A percentile compares a stretch with the other conserved stretches of the same genome.
These are phyloP conservation scores for Cladorhizidae sp. DNA, from an alignment of 37 sponge, comb jelly and placozoan genomes.

Conservation along the genomic window DNA sequence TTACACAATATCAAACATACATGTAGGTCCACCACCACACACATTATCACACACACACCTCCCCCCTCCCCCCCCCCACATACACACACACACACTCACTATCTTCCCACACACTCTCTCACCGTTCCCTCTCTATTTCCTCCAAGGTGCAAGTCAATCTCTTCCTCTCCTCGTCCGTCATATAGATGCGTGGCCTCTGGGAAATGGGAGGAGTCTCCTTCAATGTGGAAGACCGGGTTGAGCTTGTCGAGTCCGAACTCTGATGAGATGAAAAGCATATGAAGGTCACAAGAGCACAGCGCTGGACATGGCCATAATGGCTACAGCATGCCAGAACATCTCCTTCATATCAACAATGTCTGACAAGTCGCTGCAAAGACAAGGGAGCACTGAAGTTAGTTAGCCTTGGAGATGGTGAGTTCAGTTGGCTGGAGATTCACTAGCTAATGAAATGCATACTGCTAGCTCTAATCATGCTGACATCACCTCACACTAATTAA, in stretches of 20 bases:
- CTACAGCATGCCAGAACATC: too few relatives aligned
- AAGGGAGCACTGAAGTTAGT: too few relatives aligned
- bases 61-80: background rate
- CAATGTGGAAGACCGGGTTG: background rate
- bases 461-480: too few relatives aligned
- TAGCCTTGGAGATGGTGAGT: too few relatives aligned
- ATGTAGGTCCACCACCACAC: background rate
- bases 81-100: background rate
- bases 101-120: background rate
- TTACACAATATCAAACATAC: background rate
- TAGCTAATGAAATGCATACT: too few relatives aligned
- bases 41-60: background rate
- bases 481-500: too few relatives aligned
- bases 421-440: too few relatives aligned
- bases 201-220: background rate
- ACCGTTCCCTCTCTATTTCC: slow-evolving; percentile 71
- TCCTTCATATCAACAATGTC: too few relatives aligned
- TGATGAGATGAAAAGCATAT: background rate
- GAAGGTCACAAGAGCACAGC: too few relatives aligned
- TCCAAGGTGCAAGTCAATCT: slow-evolving; percentile 31
- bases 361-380: too few relatives aligned
- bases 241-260: background rate
- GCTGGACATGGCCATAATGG: too few relatives aligned
- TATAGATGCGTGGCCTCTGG: background rate
- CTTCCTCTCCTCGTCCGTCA: slow-evolving; percentile 21